Conservation (phyloP, 2,888 invertebrate genomes). For the Podabrus alpinus region DNA sequence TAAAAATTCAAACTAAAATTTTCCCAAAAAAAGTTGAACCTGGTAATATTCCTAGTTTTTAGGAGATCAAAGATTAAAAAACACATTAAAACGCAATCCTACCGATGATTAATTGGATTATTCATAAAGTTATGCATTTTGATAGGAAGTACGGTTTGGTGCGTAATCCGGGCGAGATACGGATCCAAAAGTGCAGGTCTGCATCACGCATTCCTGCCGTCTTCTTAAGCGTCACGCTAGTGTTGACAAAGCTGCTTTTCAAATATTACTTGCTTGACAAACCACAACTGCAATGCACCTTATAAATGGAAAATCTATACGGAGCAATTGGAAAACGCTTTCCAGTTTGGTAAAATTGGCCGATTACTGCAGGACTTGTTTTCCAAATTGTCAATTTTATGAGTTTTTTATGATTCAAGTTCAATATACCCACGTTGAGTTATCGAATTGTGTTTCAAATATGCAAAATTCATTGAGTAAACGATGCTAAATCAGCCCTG, state of each 20-base stretch:
- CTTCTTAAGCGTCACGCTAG: neutral
- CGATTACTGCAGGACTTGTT: neutral
- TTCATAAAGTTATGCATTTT: neutral
- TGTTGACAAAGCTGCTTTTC: neutral
- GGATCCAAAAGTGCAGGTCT: neutral
- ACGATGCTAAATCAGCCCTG: slow-evolving; percentile 52
- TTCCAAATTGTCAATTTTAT: neutral
- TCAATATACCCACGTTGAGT: neutral
- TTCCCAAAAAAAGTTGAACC: too few relatives aligned
- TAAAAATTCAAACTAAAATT: too few relatives aligned
- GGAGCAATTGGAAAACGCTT: neutral
- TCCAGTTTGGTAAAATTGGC: neutral
- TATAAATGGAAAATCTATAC: neutral
- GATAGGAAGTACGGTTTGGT: neutral
- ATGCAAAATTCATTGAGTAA: slow-evolving; percentile 37
- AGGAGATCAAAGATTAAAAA: too few relatives aligned
- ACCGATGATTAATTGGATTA: neutral
- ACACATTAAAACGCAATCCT: neutral
- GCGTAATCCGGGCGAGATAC: neutral
- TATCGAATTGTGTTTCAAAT: slow-evolving; percentile 15
- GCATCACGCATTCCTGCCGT: neutral
- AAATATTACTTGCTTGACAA: neutral
- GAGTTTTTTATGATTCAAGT: neutral
- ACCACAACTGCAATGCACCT: neutral
- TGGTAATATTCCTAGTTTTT: too few relatives aligned